Evolutionary conservation across 2,888 invertebrate species (phyloP), one percentile per base, ranked within the genome.

Genomic region (Drosophila dives): DNA sequence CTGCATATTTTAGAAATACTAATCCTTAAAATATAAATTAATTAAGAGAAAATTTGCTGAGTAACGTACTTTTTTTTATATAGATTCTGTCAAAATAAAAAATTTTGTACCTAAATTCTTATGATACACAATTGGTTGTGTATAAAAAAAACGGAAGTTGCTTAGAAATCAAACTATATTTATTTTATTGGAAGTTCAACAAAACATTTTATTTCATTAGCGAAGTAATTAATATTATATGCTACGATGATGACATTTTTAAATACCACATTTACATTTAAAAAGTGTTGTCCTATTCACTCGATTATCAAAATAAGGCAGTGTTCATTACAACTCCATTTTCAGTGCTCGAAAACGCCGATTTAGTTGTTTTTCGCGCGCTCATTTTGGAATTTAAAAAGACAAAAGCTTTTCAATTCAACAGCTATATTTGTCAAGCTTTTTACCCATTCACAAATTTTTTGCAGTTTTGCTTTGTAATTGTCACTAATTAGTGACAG

Each of bases 401-500:
- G 2, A 23, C 15, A 15, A 45, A 45, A 45, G 45, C 45, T 45
- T 23, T 42, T 12, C 1, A 20, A 4, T 48, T 53, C 33, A 10
- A 63, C 64, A 32, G 3, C 2, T 10, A 12, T 63, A 48, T 33
- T 38, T 23, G 34, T 15, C 5, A 11, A 54, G 77, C 66, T 71
- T 75, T 75, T 62, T 12, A 15, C 26, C 53, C 17, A 45, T 49
- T 11, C 29, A 50, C 26, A 10, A 2, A 48, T 17, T 50, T 75
- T 32, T 50, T 53, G 49, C 61, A 20, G 17, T 53, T 64, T 71
- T 49, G 71, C 59, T 64, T 50, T 15, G 51, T 67, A 64, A 75
- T 64, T 38, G 45, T 20, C 34, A 40, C 64, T 62, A 75, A 77
- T 77, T 77, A 66, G 64, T 55, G 53, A 29, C 58, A 38, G 51